A percentile compares a stretch with the other conserved stretches of the same genome.
Evolutionary conservation across 2,797 vertebrate species (phyloP).

Genomic region (Pangasius larnaudii): DNA sequence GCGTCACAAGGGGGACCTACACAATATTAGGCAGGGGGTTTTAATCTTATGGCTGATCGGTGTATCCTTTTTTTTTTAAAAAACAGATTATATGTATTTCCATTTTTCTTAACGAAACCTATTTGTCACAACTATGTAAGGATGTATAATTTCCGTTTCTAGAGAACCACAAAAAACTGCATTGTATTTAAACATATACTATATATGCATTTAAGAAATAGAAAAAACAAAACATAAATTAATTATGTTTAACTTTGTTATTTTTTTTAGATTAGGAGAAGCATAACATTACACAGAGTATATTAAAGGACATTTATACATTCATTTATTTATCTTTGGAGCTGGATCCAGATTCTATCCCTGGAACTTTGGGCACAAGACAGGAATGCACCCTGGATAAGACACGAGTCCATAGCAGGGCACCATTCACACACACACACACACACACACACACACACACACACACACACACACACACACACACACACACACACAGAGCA

Average conservation of each 20-base stretch:
- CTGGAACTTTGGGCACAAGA: background rate
- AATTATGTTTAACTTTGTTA: background rate
- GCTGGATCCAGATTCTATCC: background rate
- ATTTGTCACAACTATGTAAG: background rate
- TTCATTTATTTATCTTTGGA: background rate
- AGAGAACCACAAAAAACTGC: background rate
- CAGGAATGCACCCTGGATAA: background rate
- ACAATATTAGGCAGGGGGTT: too few species aligned
- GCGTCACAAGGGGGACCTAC: too few species aligned
- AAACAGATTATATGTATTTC: too few species aligned
- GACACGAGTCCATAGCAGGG: background rate
- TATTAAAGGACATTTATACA: background rate
- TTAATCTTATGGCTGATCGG: too few species aligned
- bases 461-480: background rate
- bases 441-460: conserved; percentile 8
- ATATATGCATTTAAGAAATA: background rate
- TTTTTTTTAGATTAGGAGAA: background rate
- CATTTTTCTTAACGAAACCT: too few species aligned
- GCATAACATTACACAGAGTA: background rate
- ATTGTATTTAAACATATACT: background rate
- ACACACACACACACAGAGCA: background rate
- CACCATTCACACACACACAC: background rate
- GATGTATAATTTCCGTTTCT: background rate
- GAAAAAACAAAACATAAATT: background rate
- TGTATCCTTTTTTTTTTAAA: too few species aligned